These are phyloP conservation scores for Amblyjoppa fuscipennis DNA, from an alignment of 2,888 invertebrate genomes.

Conservation along the genomic window DNA sequence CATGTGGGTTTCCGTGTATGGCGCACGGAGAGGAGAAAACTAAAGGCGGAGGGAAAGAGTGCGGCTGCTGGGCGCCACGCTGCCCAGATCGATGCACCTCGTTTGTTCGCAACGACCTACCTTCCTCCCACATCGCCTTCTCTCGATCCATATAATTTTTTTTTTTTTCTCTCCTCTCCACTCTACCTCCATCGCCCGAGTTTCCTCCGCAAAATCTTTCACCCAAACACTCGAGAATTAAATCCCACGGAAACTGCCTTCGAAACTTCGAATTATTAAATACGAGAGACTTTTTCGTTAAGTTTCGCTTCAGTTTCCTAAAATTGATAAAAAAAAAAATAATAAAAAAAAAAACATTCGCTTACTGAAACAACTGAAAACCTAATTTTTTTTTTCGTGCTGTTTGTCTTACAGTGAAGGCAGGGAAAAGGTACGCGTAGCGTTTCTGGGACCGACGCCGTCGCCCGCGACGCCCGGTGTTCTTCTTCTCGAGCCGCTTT, in stretches of 20 bases:
- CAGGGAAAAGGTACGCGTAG: slow-evolving; percentile 84
- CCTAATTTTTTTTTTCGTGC: slow-evolving; percentile 6
- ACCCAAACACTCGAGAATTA: slow-evolving; percentile 2
- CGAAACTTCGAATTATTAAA: slow-evolving; percentile 1
- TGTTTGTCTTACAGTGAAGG: slow-evolving; percentile 81
- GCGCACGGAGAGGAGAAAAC: slow-evolving; percentile 1
- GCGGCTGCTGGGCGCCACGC: slow-evolving; percentile 71
- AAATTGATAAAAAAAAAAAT: background rate
- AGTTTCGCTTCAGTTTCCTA: background rate
- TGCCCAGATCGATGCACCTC: slow-evolving; percentile 74
- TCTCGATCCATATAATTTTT: slow-evolving; percentile 35
- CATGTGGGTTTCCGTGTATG: slow-evolving; percentile 25
- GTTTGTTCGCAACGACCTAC: slow-evolving; percentile 68
- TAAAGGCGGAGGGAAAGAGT: slow-evolving; percentile 19
- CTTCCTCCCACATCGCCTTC: slow-evolving; percentile 50
- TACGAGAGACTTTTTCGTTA: background rate
- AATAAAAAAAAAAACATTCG: background rate
- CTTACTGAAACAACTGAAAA: background rate
- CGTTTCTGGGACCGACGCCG: slow-evolving; percentile 82
- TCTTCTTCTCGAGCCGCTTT: slow-evolving; percentile 82
- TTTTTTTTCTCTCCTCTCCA: slow-evolving; percentile 36
- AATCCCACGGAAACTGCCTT: background rate
- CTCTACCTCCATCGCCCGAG: slow-evolving; percentile 8
- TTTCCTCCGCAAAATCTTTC: slow-evolving; percentile 22
- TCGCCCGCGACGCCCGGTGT: slow-evolving; percentile 84